Percentiles rank a stretch among this genome's conserved stretches.
Evolutionary conservation across 2,888 invertebrate genomes (phyloP).

Genomic region (Dasypolia templi): DNA sequence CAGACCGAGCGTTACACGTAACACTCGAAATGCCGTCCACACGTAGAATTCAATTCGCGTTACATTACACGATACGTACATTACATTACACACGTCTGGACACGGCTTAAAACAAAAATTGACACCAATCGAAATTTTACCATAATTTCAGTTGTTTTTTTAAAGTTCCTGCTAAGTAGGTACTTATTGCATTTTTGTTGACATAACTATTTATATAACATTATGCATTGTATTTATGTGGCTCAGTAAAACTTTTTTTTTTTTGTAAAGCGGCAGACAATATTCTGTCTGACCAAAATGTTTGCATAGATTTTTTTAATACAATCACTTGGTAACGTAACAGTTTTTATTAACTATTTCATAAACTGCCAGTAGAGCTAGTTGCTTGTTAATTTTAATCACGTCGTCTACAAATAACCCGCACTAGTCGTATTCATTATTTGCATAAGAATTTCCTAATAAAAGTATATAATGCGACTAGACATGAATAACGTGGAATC

Average conservation of each 20-base stretch:
- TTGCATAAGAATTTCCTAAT: slow-evolving; percentile 63
- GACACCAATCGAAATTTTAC: neutral
- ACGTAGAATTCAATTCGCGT: no score
- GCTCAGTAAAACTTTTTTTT: neutral
- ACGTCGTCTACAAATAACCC: slow-evolving; percentile 49
- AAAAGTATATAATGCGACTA: slow-evolving; percentile 32
- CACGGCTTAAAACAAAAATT: neutral
- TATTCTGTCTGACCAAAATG: neutral
- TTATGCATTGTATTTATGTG: neutral
- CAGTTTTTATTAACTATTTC: slow-evolving; percentile 30
- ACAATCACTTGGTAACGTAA: neutral
- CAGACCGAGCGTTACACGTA: neutral
- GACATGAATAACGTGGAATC: slow-evolving; percentile 35
- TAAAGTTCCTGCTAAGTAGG: neutral
- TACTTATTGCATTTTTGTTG: neutral
- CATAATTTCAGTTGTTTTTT: neutral
- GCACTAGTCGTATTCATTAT: slow-evolving; percentile 44
- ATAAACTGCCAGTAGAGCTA: neutral
- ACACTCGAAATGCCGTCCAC: no score
- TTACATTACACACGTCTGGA: no score
- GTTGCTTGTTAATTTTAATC: slow-evolving; percentile 44
- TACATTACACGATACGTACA: no score
- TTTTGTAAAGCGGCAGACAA: neutral
- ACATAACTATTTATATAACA: neutral
- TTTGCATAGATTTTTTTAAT: neutral